A percentile compares a stretch with the other conserved stretches of the same genome.
Evolutionary conservation across 2,797 vertebrate genomes (phyloP).

Genomic region (Vespertilio murinus): DNA sequence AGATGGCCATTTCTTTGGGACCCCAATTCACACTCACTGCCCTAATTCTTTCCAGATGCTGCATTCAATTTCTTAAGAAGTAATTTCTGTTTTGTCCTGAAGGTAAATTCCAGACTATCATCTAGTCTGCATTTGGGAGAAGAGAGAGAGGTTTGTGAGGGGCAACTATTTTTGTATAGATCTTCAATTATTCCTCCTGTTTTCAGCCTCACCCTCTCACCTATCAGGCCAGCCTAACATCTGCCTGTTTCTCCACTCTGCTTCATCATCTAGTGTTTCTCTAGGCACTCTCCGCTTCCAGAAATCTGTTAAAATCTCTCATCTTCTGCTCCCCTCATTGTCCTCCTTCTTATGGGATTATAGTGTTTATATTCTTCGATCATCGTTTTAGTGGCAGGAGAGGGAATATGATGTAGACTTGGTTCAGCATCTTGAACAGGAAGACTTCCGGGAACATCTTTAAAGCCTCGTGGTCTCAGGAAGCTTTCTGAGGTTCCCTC

Average conservation of each 20-base stretch:
- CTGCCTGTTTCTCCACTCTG: background rate
- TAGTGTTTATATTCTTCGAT: background rate
- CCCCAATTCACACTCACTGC: background rate
- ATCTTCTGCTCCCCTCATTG: too few relatives aligned
- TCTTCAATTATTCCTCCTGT: background rate
- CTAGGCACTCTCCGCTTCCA: background rate
- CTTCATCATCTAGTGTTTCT: background rate
- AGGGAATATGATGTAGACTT: too few relatives aligned
- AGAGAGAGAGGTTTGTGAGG: background rate
- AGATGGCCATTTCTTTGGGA: background rate
- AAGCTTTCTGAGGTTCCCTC: background rate
- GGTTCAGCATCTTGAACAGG: background rate
- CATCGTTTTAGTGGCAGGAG: background rate
- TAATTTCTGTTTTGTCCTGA: background rate
- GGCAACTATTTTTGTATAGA: background rate
- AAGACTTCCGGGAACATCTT: background rate
- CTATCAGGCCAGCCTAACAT: background rate
- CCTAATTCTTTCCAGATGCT: background rate
- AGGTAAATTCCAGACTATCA: background rate
- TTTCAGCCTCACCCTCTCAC: background rate
- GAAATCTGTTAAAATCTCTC: background rate
- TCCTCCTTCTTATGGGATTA: background rate
- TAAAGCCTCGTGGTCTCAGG: background rate
- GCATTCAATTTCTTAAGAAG: background rate
- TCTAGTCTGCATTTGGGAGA: background rate